These are phyloP conservation scores for Tenebrosternarchus preto DNA, from an alignment of 2,113 vertebrate genomes.

Conservation along the genomic window DNA sequence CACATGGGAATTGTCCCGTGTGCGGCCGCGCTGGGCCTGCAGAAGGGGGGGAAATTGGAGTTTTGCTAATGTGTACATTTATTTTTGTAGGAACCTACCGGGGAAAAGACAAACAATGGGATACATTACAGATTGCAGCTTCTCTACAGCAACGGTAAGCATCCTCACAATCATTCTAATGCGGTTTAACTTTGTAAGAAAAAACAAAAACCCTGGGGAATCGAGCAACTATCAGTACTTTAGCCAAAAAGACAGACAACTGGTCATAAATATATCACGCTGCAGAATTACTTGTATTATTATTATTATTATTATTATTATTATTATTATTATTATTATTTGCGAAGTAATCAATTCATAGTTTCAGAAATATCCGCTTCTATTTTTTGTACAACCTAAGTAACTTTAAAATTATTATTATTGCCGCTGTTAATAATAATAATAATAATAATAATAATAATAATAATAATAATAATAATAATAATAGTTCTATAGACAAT, in stretches of 20 bases:
- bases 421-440: conserved; percentile 3
- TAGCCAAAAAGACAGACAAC: too few relatives aligned
- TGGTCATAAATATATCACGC: background rate
- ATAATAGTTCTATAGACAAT: too few relatives aligned
- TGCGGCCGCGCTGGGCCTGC: background rate
- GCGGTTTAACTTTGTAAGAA: conserved; percentile 25
- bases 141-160: conserved; percentile 96
- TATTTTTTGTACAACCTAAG: background rate
- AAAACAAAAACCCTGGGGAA: too few relatives aligned
- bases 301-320: conserved; percentile 13
- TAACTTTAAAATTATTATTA: conserved; percentile 25
- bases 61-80: conserved; percentile 60
- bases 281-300: background rate
- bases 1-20: background rate
- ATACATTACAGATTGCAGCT: conserved; percentile 98
- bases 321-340: background rate
- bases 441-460: too few relatives aligned
- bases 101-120: conserved; percentile 99
- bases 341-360: too few relatives aligned
- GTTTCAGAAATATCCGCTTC: too few relatives aligned
- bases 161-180: conserved; percentile 37
- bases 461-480: too few relatives aligned
- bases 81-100: conserved; percentile 89
- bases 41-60: background rate
- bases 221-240: too few relatives aligned